A percentile compares a stretch with the other conserved stretches of the same genome.
Conservation (phyloP, 2,888 invertebrate genomes). For the Synergus japonicus region DNA sequence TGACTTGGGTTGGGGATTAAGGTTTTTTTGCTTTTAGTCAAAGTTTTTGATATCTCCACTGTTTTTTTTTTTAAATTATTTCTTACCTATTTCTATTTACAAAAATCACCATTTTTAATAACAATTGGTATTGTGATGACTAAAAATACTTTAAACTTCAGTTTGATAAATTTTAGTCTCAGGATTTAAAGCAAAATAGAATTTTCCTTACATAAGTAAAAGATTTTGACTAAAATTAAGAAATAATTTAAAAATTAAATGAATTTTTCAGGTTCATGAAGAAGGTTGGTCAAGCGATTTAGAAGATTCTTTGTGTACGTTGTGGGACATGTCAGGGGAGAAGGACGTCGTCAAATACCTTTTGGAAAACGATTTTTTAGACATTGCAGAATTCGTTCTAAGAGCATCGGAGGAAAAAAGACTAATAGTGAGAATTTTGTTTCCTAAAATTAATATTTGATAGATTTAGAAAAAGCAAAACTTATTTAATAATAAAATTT, state of each 20-base stretch:
- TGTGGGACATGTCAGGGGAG: conserved; percentile 93
- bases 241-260: neutral
- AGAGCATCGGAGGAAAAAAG: conserved; percentile 81
- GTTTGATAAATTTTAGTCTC: no score
- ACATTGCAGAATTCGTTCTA: conserved; percentile 81
- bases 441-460: conserved; percentile 14
- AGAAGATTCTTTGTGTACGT: conserved; percentile 86
- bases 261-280: conserved; percentile 73
- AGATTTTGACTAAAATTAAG: neutral
- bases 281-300: conserved; percentile 81
- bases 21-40: neutral
- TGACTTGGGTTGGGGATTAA: no score
- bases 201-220: neutral
- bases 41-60: neutral
- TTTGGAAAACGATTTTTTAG: conserved; percentile 83
- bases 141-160: no score
- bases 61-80: no score
- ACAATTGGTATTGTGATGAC: no score
- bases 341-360: conserved; percentile 86
- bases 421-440: conserved; percentile 77
- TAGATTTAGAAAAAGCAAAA: conserved; percentile 21
- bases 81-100: no score
- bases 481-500: conserved; percentile 45
- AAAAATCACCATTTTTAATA: no score
- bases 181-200: no score